Evolutionary conservation across 2,888 invertebrate species (phyloP).

Genomic region (Parnassius glacialis): DNA sequence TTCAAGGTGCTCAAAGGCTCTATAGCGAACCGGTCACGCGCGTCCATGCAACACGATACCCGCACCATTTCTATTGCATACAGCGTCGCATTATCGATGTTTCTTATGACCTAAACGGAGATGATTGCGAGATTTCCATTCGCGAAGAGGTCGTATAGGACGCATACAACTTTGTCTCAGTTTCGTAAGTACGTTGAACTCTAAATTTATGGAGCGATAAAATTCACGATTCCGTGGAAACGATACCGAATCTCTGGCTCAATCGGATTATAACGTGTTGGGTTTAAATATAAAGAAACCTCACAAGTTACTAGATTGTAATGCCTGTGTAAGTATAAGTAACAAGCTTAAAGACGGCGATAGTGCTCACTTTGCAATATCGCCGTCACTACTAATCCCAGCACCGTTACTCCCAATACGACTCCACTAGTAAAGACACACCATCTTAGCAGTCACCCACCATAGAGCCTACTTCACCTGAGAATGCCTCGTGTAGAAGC

Average conservation of each 20-base stretch:
- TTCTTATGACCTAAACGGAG: conserved; percentile 5
- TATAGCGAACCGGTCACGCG: conserved; percentile 22
- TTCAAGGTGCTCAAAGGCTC: conserved; percentile 10
- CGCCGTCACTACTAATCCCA: too few species aligned
- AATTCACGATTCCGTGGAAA: conserved; percentile 3
- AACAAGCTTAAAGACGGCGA: too few species aligned
- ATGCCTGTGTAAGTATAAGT: neutral
- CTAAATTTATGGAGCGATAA: conserved; percentile 40
- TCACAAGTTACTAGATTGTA: conserved; percentile 26
- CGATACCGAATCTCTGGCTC: conserved; percentile 39
- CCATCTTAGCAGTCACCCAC: too few species aligned
- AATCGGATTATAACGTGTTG: conserved; percentile 58
- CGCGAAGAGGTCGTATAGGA: conserved; percentile 2
- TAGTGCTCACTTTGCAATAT: too few species aligned
- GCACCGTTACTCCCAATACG: too few species aligned
- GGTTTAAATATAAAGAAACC: conserved; percentile 43
- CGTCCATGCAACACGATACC: conserved; percentile 14
- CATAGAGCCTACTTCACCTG: too few species aligned
- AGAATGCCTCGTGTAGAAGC: too few species aligned
- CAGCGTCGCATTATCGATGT: conserved; percentile 18
- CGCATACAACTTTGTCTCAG: conserved; percentile 10
- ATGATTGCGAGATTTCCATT: conserved; percentile 13
- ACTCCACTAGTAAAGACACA: too few species aligned
- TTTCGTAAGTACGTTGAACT: conserved; percentile 43
- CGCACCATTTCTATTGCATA: conserved; percentile 21